Evolutionary conservation across 2,888 invertebrate genomes (phyloP).

Genomic region (Tetrapedia diversipes): DNA sequence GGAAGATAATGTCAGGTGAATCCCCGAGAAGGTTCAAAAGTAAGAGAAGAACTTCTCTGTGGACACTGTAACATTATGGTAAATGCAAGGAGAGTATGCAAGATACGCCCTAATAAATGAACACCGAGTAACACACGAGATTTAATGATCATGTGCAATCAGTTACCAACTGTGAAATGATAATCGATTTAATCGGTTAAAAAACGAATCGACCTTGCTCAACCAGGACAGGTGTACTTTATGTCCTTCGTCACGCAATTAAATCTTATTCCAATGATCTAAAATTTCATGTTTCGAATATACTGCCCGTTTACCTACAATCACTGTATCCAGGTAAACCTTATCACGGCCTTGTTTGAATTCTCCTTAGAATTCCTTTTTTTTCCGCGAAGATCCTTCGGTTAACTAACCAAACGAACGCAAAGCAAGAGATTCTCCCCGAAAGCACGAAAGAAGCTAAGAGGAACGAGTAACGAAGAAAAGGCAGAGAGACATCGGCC

Average conservation of each 20-base stretch:
- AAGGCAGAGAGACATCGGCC: constrained; percentile 40
- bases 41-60: neutral
- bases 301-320: too few relatives aligned
- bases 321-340: too few relatives aligned
- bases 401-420: constrained; percentile 3
- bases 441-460: constrained; percentile 28
- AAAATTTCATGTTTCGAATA: neutral
- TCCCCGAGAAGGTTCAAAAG: neutral
- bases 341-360: too few relatives aligned
- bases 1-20: neutral
- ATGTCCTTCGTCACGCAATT: too few relatives aligned
- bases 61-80: neutral
- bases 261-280: too few relatives aligned
- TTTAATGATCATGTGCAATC: constrained; percentile 3
- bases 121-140: neutral
- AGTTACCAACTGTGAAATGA: constrained; percentile 49
- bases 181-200: constrained; percentile 58
- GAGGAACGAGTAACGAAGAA: neutral
- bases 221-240: constrained; percentile 34
- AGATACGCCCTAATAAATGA: constrained; percentile 3
- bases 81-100: neutral
- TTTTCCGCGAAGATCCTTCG: neutral
- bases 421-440: neutral
- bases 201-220: constrained; percentile 43
- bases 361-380: neutral